A percentile compares a stretch with the other conserved stretches of the same genome.
phyloP scores from a whole-genome alignment of 1,140 invertebrate species.

The Aricia agestis region DNA sequence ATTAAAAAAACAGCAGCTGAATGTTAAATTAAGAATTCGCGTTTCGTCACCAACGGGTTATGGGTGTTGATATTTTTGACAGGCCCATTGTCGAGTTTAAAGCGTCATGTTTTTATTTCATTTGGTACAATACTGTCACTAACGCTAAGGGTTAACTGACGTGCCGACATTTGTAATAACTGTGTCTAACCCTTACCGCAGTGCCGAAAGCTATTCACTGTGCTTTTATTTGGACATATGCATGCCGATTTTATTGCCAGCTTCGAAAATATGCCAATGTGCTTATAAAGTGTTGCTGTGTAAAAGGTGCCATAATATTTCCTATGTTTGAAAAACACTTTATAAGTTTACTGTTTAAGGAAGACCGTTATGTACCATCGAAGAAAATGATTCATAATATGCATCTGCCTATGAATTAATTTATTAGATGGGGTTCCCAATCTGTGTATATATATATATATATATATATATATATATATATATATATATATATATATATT shows the following conservation, averaged over 20 bases:
- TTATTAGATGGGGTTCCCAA: no score
- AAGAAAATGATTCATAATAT: no score
- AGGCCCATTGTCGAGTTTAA: constrained; percentile 45
- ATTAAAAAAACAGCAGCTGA: constrained; percentile 51
- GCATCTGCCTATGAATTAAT: no score
- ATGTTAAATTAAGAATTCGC: constrained; percentile 50
- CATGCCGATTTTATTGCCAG: background rate
- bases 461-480: no score
- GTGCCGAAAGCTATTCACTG: background rate
- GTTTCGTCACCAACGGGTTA: constrained; percentile 41
- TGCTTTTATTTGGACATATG: background rate
- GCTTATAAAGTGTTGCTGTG: background rate
- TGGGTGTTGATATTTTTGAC: constrained; percentile 53
- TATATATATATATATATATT: no score
- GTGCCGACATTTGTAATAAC: constrained; percentile 11
- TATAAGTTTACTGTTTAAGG: no score
- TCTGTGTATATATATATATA: no score
- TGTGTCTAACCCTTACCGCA: constrained; percentile 3
- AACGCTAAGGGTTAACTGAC: constrained; percentile 24
- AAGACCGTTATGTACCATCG: no score
- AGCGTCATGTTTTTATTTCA: constrained; percentile 33
- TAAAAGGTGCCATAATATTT: no score
- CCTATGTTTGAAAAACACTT: no score
- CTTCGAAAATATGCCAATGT: background rate
- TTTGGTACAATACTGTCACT: constrained; percentile 36